Conservation (phyloP, 2,797 vertebrate genomes). For the Microhierax caerulescens region DNA sequence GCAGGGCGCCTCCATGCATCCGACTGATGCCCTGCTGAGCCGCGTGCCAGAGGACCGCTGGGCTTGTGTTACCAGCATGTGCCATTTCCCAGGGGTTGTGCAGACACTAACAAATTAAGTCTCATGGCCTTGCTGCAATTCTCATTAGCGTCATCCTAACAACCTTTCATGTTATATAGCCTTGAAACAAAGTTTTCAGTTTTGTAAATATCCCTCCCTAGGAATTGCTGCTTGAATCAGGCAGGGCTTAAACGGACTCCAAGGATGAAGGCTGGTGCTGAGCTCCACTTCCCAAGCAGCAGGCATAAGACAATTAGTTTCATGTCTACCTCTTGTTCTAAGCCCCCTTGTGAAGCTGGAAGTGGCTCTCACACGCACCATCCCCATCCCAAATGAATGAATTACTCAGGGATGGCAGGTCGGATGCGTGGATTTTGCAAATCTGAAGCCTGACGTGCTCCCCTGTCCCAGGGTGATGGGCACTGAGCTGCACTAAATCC, state of each 20-base stretch:
- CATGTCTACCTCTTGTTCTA: not conserved
- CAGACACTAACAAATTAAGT: not conserved
- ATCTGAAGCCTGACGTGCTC: not conserved
- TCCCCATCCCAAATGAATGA: not conserved
- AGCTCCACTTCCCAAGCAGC: not conserved
- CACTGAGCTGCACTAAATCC: not conserved
- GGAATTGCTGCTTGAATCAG: not conserved
- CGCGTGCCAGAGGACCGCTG: fast-evolving
- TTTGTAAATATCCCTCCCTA: not conserved
- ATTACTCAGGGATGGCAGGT: not conserved
- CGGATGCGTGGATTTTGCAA: not conserved
- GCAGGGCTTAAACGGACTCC: not conserved
- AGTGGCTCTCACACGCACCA: not conserved
- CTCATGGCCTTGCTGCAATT: not conserved
- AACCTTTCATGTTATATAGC: not conserved
- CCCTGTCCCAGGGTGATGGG: not conserved
- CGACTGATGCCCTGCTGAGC: not conserved
- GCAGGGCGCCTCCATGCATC: not conserved
- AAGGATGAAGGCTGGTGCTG: not conserved
- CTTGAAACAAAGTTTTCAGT: not conserved
- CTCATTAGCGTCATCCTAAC: conserved; percentile 21
- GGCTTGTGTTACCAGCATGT: not conserved
- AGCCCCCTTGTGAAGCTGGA: not conserved
- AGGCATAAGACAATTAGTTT: not conserved
- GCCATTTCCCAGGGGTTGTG: not conserved